Evolutionary conservation across 2,113 vertebrate species (phyloP).

Genomic region (Anthoscopus minutus): DNA sequence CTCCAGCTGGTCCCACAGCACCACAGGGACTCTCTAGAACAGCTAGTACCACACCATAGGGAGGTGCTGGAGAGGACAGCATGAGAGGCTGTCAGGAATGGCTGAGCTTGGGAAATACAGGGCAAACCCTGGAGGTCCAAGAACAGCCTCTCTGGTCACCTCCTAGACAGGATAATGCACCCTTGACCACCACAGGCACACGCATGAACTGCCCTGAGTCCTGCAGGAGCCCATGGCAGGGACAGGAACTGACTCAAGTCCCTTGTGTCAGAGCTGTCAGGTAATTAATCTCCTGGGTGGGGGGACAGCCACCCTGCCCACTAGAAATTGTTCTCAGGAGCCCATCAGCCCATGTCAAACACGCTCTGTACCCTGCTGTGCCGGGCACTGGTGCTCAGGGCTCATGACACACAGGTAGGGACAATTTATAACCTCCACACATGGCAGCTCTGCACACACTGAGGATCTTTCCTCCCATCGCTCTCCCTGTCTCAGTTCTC

Average conservation of each 20-base stretch:
- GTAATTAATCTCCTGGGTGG: accelerated
- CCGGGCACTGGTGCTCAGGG: accelerated
- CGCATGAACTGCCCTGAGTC: background rate
- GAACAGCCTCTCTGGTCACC: background rate
- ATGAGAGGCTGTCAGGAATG: accelerated
- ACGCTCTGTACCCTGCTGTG: background rate
- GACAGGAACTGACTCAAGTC: background rate
- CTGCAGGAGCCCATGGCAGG: background rate
- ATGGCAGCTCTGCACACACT: background rate
- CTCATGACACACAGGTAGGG: background rate
- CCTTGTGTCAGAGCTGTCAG: background rate
- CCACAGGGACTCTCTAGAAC: background rate
- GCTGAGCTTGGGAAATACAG: background rate
- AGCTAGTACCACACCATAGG: background rate
- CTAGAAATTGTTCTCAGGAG: background rate
- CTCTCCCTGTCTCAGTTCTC: background rate
- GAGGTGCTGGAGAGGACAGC: background rate
- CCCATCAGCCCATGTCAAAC: background rate
- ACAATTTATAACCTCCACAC: background rate
- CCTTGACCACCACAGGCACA: background rate
- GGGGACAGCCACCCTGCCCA: background rate
- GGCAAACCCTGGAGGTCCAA: background rate
- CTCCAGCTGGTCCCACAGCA: background rate
- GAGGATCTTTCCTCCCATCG: background rate
- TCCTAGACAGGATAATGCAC: background rate